Evolutionary conservation across 2,888 invertebrate species (phyloP), one percentile per base, ranked within the genome.

Genomic region (Polia nebulosa): DNA sequence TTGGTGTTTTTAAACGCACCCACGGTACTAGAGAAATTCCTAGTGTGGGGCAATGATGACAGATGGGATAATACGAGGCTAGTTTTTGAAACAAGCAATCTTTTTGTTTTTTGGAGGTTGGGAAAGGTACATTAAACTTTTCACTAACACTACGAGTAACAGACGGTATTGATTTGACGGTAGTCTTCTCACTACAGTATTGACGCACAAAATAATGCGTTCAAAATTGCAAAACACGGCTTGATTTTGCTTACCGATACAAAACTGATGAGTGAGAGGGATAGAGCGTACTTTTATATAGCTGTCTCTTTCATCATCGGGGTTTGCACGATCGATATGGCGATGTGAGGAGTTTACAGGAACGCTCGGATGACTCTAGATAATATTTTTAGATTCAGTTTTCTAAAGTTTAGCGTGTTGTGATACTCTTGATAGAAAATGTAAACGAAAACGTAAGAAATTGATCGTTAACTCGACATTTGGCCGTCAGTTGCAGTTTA

Each of bases 381-480:
- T n/a, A 41, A 13, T 69, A 69, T 73, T 72, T 69, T 73, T 63
- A 68, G 73, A 41, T 5, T 13, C 34, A 22, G n/a, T 32, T 9
- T 11, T 8, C 7, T 1, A 2, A 17, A 5, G 7, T n/a, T 11
- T 0, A 44, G 15, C 13, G 32, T 25, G 15, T 61, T 59, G 22
- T 13, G 22, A 39, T 29, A 29, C 3, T 22, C 39, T 15, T 36
- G 1, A 27, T 20, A 3, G 6, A 25, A n/a, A n/a, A 25, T 29
- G 15, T n/a, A n/a, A 59, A n/a, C 8, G 51, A 3, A 34, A n/a
- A 11, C 20, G 2, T 20, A n/a, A n/a, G n/a, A n/a, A n/a, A n/a
- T n/a, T n/a, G n/a, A n/a, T n/a, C n/a, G n/a, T n/a, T n/a, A n/a
- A n/a, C n/a, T n/a, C n/a, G n/a, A n/a, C n/a, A n/a, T n/a, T n/a